Evolutionary conservation across 2,113 vertebrate genomes (phyloP).

Genomic region (Tetrax tetrax): DNA sequence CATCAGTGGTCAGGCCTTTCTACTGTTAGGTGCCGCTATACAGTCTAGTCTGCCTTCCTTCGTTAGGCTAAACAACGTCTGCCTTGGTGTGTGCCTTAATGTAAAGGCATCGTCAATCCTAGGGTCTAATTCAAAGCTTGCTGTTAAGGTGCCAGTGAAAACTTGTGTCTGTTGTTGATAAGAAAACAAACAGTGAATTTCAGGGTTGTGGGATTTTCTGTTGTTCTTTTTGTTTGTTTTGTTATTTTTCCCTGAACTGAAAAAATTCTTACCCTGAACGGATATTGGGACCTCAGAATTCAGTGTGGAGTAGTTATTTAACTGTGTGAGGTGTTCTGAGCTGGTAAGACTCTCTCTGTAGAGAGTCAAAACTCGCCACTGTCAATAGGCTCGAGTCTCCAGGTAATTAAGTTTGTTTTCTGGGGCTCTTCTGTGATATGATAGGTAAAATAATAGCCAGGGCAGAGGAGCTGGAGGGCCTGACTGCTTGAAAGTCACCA

Average conservation of each 20-base stretch:
- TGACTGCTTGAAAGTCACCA: neutral
- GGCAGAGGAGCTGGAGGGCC: neutral
- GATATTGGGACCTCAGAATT: neutral
- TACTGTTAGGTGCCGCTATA: neutral
- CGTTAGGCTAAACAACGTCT: neutral
- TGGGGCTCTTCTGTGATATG: neutral
- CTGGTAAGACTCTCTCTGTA: accelerated
- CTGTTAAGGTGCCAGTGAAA: neutral
- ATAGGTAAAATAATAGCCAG: neutral
- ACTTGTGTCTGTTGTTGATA: neutral
- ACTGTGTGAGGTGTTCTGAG: neutral
- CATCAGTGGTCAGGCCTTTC: neutral
- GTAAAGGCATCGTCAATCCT: neutral
- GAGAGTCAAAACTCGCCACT: neutral
- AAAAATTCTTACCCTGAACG: neutral
- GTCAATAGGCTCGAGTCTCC: neutral
- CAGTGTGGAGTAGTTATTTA: neutral
- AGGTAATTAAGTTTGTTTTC: neutral
- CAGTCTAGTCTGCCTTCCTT: neutral
- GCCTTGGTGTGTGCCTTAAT: neutral
- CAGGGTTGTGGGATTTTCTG: neutral
- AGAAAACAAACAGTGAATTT: neutral
- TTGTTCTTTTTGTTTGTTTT: neutral
- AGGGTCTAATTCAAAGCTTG: neutral
- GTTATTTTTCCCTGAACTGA: neutral